Conservation (phyloP, 1,140 invertebrate species). For the Oncopodura yosiiana region DNA sequence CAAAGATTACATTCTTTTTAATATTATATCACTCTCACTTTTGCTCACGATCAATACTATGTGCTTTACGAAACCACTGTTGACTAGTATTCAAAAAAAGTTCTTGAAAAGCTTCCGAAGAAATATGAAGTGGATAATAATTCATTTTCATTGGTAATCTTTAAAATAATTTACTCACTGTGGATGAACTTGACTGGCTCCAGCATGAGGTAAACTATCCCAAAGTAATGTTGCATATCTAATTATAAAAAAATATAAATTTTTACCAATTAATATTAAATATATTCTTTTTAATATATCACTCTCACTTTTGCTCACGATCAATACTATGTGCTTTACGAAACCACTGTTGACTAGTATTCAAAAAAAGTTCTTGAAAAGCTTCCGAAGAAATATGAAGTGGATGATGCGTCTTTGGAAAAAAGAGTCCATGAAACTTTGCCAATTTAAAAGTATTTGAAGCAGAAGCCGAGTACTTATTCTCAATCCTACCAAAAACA, state of each 20-base stretch:
- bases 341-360: conserved; percentile 40
- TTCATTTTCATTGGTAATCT: too few relatives aligned
- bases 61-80: conserved; percentile 38
- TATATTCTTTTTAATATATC: not conserved
- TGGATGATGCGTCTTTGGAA: conserved; percentile 42
- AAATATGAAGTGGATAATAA: conserved; percentile 43
- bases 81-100: conserved; percentile 38
- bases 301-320: conserved; percentile 28
- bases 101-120: conserved; percentile 38
- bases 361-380: conserved; percentile 39
- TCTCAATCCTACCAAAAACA: conserved; percentile 40
- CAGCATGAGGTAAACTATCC: conserved; percentile 44
- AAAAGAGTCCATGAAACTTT: conserved; percentile 43
- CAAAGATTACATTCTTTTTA: too few relatives aligned
- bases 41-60: conserved; percentile 23
- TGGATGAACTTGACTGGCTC: conserved; percentile 47
- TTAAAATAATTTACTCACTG: too few relatives aligned
- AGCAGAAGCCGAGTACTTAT: conserved; percentile 39
- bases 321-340: conserved; percentile 27
- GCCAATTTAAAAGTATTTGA: conserved; percentile 47
- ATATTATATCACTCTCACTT: too few relatives aligned
- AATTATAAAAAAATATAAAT: conserved; percentile 36
- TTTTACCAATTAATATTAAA: not conserved
- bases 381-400: conserved; percentile 39
- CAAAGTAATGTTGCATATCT: conserved; percentile 42